These are phyloP conservation scores for Glomeris marginata DNA, from an alignment of 2,888 invertebrate species.

Conservation along the genomic window DNA sequence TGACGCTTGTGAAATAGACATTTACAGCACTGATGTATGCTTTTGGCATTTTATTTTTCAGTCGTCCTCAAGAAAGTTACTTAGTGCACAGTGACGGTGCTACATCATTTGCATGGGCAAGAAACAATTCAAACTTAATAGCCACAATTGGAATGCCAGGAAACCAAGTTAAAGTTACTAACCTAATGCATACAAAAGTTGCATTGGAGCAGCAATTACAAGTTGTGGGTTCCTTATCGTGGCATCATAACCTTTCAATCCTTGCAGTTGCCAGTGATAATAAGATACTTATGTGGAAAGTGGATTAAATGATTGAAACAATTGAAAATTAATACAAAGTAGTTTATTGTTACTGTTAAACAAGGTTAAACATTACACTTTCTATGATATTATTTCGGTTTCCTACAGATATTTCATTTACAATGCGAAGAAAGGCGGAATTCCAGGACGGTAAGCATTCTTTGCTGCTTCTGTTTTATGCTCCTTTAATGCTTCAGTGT, in stretches of 20 bases:
- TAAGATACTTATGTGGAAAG: conserved; percentile 12
- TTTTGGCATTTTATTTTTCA: conserved; percentile 23
- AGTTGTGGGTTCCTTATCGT: conserved; percentile 7
- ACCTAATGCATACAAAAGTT: neutral
- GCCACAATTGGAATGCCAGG: conserved; percentile 52
- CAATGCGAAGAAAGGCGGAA: conserved; percentile 20
- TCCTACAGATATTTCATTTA: no score
- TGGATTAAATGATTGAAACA: neutral
- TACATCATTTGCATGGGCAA: conserved; percentile 43
- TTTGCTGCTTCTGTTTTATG: conserved; percentile 30
- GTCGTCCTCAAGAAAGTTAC: conserved; percentile 43
- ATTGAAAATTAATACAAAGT: no score
- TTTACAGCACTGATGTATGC: conserved; percentile 2
- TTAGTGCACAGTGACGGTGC: conserved; percentile 49
- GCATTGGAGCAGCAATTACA: neutral
- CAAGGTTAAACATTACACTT: no score
- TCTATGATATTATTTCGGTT: no score
- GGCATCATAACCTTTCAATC: conserved; percentile 12
- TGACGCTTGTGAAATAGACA: no score
- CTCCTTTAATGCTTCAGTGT: conserved; percentile 45
- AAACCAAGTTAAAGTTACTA: conserved; percentile 43
- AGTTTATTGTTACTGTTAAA: no score
- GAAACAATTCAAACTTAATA: conserved; percentile 44
- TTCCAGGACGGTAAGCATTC: conserved; percentile 16
- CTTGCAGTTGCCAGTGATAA: conserved; percentile 9